These are phyloP conservation scores for Druceiella hillmani DNA, from an alignment of 2,888 invertebrate species.

Conservation along the genomic window DNA sequence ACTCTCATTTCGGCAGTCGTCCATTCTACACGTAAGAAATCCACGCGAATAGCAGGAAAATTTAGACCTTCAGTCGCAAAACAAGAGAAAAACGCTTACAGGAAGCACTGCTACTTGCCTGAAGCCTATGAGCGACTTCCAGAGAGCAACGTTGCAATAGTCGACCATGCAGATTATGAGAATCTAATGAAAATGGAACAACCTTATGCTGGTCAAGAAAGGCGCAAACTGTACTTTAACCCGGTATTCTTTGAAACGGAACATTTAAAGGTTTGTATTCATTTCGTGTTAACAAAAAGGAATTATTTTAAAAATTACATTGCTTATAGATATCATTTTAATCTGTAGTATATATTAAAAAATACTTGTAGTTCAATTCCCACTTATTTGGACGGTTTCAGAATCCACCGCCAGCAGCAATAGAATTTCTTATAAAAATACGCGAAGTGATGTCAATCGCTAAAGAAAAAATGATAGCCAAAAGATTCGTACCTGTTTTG, in stretches of 20 bases:
- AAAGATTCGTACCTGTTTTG: slow-evolving; percentile 72
- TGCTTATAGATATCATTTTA: neutral
- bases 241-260: slow-evolving; percentile 89
- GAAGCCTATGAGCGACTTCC: slow-evolving; percentile 43
- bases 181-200: slow-evolving; percentile 45
- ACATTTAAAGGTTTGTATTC: slow-evolving; percentile 61
- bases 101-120: slow-evolving; percentile 39
- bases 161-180: slow-evolving; percentile 30
- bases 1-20: slow-evolving; percentile 45
- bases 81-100: slow-evolving; percentile 33
- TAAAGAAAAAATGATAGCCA: slow-evolving; percentile 79
- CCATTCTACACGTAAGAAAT: slow-evolving; percentile 39
- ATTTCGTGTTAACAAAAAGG: slow-evolving; percentile 6
- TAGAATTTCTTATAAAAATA: slow-evolving; percentile 84
- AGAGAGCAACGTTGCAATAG: slow-evolving; percentile 45
- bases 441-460: slow-evolving; percentile 86
- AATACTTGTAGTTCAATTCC: no score
- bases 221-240: slow-evolving; percentile 81
- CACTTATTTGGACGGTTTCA: no score
- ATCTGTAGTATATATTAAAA: slow-evolving; percentile 1
- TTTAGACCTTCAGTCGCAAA: slow-evolving; percentile 31
- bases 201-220: slow-evolving; percentile 49
- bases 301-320: no score
- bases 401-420: slow-evolving; percentile 86
- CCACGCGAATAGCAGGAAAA: neutral